Evolutionary conservation across 2,113 vertebrate species (phyloP).

Genomic region (Apaloderma vittatum): DNA sequence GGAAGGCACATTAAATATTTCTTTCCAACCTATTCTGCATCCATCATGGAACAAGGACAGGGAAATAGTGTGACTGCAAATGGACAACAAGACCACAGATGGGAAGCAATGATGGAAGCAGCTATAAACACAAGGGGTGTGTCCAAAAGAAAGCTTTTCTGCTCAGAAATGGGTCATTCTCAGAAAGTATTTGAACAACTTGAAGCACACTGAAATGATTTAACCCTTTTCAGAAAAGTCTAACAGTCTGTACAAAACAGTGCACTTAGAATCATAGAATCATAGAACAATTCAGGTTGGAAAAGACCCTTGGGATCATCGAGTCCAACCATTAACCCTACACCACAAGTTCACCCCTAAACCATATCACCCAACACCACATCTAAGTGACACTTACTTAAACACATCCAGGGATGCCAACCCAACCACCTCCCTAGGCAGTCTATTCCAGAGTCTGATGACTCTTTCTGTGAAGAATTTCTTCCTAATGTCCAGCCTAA

Average conservation of each 20-base stretch:
- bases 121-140: slow-evolving; percentile 14
- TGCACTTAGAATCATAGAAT: no score
- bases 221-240: neutral
- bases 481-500: no score
- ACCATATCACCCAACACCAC: no score
- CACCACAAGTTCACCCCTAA: no score
- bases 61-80: neutral
- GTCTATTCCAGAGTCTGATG: no score
- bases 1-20: slow-evolving; percentile 16
- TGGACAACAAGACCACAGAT: neutral
- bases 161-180: slow-evolving; percentile 1
- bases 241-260: neutral
- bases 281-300: no score
- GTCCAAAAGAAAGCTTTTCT: neutral
- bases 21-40: neutral
- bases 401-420: no score
- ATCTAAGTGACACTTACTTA: no score
- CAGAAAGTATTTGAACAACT: slow-evolving; percentile 2
- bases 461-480: no score
- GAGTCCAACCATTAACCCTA: no score
- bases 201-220: neutral
- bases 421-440: no score
- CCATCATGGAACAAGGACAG: neutral
- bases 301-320: no score
- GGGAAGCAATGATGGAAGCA: neutral